These are phyloP conservation scores for Crypturellus undulatus DNA, from an alignment of 2,113 vertebrate genomes.

Conservation along the genomic window DNA sequence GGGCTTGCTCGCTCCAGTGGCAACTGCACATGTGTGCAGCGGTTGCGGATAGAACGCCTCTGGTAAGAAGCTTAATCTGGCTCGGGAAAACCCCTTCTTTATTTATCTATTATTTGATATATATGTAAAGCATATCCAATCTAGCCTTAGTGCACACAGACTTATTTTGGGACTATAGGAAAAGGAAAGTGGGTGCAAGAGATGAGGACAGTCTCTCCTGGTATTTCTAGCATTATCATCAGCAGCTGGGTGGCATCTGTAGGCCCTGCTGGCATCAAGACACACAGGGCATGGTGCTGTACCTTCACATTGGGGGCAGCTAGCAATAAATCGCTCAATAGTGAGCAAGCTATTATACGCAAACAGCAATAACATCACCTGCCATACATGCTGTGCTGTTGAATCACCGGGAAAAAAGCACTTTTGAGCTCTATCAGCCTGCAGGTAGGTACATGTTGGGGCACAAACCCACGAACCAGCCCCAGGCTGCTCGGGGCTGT, in stretches of 20 bases:
- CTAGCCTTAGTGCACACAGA: neutral
- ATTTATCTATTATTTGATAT: slow-evolving; percentile 56
- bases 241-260: neutral
- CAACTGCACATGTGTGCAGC: slow-evolving; percentile 19
- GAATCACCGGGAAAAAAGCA: rapidly evolving
- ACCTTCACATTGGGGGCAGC: neutral
- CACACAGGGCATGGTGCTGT: neutral
- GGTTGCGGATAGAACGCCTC: slow-evolving; percentile 31
- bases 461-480: rapidly evolving
- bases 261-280: neutral
- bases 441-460: neutral
- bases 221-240: neutral
- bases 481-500: neutral
- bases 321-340: rapidly evolving
- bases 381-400: neutral
- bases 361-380: neutral
- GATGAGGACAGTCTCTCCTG: neutral
- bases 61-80: slow-evolving; percentile 46
- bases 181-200: neutral
- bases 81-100: slow-evolving; percentile 60
- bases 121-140: slow-evolving; percentile 46
- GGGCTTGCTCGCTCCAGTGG: slow-evolving; percentile 43
- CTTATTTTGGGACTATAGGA: neutral
- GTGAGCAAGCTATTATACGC: neutral
- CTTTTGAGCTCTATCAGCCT: neutral